phyloP scores from a whole-genome alignment of 2,888 invertebrate genomes.

The Eupithecia dodoneata region DNA sequence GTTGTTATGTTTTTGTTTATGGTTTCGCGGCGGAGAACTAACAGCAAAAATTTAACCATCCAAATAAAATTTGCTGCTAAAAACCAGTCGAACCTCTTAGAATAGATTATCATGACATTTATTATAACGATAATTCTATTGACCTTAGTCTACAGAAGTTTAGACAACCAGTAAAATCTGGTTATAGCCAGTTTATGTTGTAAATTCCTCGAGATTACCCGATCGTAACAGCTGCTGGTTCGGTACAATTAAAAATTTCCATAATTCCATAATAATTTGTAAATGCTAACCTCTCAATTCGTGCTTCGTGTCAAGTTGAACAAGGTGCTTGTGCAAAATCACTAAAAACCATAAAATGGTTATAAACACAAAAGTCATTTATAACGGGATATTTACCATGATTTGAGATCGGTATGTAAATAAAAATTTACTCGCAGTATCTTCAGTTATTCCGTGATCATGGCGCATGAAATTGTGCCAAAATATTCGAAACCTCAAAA shows the following conservation, averaged over 20 bases:
- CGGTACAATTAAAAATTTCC: constrained; percentile 42
- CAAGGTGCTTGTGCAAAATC: constrained; percentile 47
- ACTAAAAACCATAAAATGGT: neutral
- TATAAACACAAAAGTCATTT: too few relatives aligned
- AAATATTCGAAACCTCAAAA: too few relatives aligned
- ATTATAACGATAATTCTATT: neutral
- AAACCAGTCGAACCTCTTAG: neutral
- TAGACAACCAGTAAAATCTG: constrained; percentile 4
- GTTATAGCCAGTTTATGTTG: neutral
- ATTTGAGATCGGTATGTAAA: too few relatives aligned
- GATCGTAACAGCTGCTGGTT: neutral
- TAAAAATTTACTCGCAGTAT: too few relatives aligned
- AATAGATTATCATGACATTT: neutral
- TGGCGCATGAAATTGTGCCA: too few relatives aligned
- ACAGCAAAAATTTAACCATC: neutral
- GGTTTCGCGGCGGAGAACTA: too few relatives aligned
- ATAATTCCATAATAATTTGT: constrained; percentile 44
- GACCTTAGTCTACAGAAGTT: constrained; percentile 4
- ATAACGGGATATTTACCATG: too few relatives aligned
- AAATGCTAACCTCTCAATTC: constrained; percentile 44
- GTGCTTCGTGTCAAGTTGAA: constrained; percentile 55
- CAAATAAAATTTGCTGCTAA: neutral
- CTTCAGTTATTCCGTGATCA: too few relatives aligned
- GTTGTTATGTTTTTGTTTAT: too few relatives aligned
- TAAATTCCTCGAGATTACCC: constrained; percentile 1